These are phyloP conservation scores for Andrena flavipes DNA, from an alignment of 2,888 invertebrate genomes.

Conservation along the genomic window DNA sequence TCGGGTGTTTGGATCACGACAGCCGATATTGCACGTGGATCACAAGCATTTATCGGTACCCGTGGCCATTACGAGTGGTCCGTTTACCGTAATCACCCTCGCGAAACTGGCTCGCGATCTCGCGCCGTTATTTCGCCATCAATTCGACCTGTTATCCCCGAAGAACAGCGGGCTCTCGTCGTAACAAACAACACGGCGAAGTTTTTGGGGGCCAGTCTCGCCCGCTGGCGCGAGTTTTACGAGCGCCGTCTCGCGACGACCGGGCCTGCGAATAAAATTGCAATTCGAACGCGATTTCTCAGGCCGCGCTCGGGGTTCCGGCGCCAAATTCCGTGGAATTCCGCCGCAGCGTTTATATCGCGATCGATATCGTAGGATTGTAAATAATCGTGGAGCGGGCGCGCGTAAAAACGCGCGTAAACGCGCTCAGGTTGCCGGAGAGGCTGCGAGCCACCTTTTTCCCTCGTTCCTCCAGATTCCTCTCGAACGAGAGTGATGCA, in stretches of 20 bases:
- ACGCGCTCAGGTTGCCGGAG: constrained; percentile 35
- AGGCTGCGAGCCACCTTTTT: not conserved
- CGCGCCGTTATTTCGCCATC: constrained; percentile 68
- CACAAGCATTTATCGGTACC: constrained; percentile 36
- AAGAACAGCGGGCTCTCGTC: constrained; percentile 12
- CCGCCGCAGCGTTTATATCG: constrained; percentile 52
- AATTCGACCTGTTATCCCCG: constrained; percentile 59
- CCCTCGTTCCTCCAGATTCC: not conserved
- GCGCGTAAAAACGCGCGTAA: constrained; percentile 71
- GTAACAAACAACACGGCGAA: constrained; percentile 36
- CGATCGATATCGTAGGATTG: constrained; percentile 74
- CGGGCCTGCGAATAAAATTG: constrained; percentile 45
- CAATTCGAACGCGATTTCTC: constrained; percentile 33
- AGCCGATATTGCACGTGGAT: not conserved
- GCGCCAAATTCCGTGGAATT: constrained; percentile 45
- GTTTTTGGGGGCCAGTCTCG: constrained; percentile 47
- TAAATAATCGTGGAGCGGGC: constrained; percentile 73
- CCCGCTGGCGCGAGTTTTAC: constrained; percentile 58
- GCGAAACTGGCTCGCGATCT: constrained; percentile 58
- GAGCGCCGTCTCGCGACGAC: constrained; percentile 26
- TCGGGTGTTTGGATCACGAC: not conserved
- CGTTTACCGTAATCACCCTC: constrained; percentile 51
- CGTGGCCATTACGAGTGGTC: constrained; percentile 17
- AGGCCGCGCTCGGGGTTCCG: constrained; percentile 31
- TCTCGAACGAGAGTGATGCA: constrained; percentile 8